Base-by-base conservation (phyloP, 1,140 invertebrate genomes). In the Lasaia peninsularis region DNA sequence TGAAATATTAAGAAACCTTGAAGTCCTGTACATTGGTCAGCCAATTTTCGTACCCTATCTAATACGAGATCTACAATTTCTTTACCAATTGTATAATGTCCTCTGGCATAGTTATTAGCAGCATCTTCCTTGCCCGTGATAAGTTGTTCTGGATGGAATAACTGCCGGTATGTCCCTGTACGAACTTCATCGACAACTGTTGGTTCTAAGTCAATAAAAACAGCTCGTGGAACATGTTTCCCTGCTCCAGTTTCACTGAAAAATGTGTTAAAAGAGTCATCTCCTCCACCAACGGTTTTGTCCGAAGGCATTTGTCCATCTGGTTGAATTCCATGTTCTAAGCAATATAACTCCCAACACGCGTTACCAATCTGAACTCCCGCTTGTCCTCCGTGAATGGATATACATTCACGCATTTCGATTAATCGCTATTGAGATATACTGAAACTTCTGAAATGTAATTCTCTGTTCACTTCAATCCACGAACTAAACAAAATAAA, bases 281-380 rank as follows among this genome's bases (percentile, higher is more conserved):
- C 94, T 34, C 93, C 93, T 10, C 92, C 92, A 12, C 92, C 92
- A 49, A 93, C 89, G 10, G 91, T 91, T 77, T 91, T 91, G 73
- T 92, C 92, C 14, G 91, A 91, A 8, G 92, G 91, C 93, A 94
- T 94, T 80, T 92, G 91, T 20, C 92, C 92, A 71, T 93, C 92
- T 33, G 95, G 95, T 80, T 97, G 95, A 69, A 97, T 97, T n/a
- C 95, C 95, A 91, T 97, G 96, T 80, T 97, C 96, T 66, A 97
- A 85, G 80, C 96, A 97, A 88, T 97, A 97, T 63, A 98, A 89
- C 77, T 97, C 94, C 94, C 94, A 95, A 80, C 94, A 95, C 52
- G 94, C 93, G 75, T 95, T 95, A 51, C 96, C 96, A 71, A 97
- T 96, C 86, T 98, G 96, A n/a, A 96, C 95, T 52, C 96, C 96